A percentile compares a stretch with the other conserved stretches of the same genome.
Conservation (phyloP, 2,113 vertebrate genomes). For the Neopipo cinnamomea region DNA sequence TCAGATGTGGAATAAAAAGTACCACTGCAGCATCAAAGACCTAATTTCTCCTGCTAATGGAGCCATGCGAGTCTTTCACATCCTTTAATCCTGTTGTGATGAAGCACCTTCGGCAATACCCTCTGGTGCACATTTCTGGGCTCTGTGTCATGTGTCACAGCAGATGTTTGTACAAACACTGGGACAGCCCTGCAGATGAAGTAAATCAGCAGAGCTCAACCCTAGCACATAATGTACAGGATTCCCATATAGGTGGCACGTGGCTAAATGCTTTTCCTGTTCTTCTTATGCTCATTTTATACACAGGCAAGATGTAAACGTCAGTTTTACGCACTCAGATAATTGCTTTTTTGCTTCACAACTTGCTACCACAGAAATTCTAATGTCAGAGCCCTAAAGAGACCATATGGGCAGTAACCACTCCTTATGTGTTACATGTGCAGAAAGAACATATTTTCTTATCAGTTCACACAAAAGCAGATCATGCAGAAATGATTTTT, state of each 20-base stretch:
- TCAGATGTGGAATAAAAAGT: neutral
- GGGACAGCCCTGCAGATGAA: neutral
- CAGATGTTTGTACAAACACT: neutral
- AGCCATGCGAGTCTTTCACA: neutral
- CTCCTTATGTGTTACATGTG: neutral
- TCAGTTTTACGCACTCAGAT: neutral
- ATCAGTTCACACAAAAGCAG: neutral
- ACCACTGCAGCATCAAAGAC: neutral
- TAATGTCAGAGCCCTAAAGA: neutral
- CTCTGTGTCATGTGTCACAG: neutral
- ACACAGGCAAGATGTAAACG: neutral
- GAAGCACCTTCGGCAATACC: neutral
- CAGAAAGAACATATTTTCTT: neutral
- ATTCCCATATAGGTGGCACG: neutral
- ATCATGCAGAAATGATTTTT: slow-evolving; percentile 7
- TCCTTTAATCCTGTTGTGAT: neutral
- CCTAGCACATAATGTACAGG: neutral
- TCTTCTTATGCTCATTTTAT: neutral
- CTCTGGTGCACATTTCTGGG: neutral
- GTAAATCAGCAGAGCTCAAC: neutral
- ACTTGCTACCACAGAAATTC: neutral
- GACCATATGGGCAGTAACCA: neutral
- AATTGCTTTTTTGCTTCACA: neutral
- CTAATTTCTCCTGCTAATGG: neutral
- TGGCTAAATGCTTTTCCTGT: neutral